A percentile compares a stretch with the other conserved stretches of the same genome.
These are phyloP conservation scores for Cyanoderma ruficeps DNA, from an alignment of 2,113 vertebrate genomes.

Conservation along the genomic window DNA sequence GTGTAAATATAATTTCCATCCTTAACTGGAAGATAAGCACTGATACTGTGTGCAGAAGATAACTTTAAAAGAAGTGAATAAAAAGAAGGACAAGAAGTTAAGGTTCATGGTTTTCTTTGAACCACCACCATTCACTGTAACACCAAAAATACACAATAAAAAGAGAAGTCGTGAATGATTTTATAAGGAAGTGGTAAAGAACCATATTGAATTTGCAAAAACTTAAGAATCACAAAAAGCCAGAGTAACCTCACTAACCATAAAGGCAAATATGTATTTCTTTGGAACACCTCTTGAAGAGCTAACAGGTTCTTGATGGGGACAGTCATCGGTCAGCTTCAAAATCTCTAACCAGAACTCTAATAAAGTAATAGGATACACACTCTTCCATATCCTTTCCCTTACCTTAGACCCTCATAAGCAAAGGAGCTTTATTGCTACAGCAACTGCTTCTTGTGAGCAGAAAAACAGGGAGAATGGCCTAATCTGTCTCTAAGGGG, in stretches of 20 bases:
- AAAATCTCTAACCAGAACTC: neutral
- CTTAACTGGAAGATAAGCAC: neutral
- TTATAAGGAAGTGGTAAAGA: slow-evolving; percentile 32
- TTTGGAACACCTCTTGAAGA: neutral
- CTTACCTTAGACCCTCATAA: neutral
- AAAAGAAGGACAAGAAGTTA: neutral
- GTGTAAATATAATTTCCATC: neutral
- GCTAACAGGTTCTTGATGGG: neutral
- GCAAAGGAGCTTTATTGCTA: neutral
- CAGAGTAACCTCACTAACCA: neutral
- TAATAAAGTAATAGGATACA: neutral
- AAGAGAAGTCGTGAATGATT: slow-evolving; percentile 8
- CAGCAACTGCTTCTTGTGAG: neutral
- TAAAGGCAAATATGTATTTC: neutral
- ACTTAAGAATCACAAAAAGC: neutral
- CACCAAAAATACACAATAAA: neutral
- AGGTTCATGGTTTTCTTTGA: neutral
- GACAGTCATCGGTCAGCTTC: neutral
- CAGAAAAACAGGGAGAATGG: neutral
- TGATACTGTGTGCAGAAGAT: neutral
- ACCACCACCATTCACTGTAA: neutral
- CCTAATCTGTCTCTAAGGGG: slow-evolving; percentile 3
- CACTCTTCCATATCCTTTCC: neutral
- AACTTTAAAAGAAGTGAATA: neutral
- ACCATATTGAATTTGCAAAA: neutral